Base-by-base conservation (phyloP, 2,888 invertebrate species). In the Labia minor region DNA sequence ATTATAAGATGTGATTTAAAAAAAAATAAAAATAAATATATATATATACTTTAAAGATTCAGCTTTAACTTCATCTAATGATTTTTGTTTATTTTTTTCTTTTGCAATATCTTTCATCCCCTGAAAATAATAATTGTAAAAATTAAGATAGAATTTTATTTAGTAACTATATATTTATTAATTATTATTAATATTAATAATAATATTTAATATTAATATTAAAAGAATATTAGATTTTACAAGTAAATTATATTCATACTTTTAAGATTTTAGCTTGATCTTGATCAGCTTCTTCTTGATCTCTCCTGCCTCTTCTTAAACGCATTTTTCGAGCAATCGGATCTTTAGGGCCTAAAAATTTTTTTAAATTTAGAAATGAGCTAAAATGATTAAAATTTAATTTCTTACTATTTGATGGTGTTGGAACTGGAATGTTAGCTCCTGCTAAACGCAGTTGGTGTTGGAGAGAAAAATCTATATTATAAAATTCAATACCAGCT, bases 381-480 rank as follows among this genome's bases (percentile, higher is more conserved):
- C 19, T 62, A 64, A 64, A 63, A 14, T 64, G 11, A 21, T 19
- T 16, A 64, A 21, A 64, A 64, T 26, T 26, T 16, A 37, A 65
- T 37, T 68, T 80, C 82, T 79, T 75, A 89, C 89, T 85, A 69
- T 83, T 84, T 8, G 87, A 82, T 49, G 89, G 85, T 8, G 84
- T 81, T 1, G 89, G 86, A 66, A 86, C 83, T 1, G 90, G 88
- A 8, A 90, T 86, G 68, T 88, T 88, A 0, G 95, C 95, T 0
- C 96, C 96, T 19, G 96, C 96, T 70, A 95, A 78, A 70, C 92
- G 83, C 67, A 99, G 79, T 78, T 99, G 99, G 73, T 95, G 90
- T 81, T 95, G 94, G 70, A 99, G 81, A 0, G 97, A 96, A 81
- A 99, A 99, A 81, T 99, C 99, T 68, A 99, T 96, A 75, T 99